Percentiles rank a stretch among this genome's conserved stretches.
These are phyloP conservation scores for Campoplex capitator DNA, from an alignment of 2,888 invertebrate genomes.

Conservation along the genomic window DNA sequence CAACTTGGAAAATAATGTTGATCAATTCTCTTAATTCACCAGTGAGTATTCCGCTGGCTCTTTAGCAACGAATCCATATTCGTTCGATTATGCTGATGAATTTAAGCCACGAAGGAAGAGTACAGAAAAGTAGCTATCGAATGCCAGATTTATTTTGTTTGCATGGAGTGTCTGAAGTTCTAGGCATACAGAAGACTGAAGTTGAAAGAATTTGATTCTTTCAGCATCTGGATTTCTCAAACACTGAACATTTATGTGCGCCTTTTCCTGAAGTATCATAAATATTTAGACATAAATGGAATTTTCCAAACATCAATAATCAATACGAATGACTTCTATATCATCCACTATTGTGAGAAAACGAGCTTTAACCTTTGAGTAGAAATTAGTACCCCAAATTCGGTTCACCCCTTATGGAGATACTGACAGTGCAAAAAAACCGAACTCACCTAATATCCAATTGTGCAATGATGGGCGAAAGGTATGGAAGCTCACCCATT, in stretches of 20 bases:
- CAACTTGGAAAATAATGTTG: constrained; percentile 32
- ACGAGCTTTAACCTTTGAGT: background rate
- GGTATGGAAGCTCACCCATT: constrained; percentile 78
- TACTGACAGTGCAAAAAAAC: constrained; percentile 72
- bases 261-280: background rate
- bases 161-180: background rate
- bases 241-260: background rate
- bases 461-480: constrained; percentile 78
- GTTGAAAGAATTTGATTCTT: background rate
- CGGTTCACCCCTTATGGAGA: background rate
- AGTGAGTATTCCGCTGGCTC: constrained; percentile 76
- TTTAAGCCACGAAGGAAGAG: background rate
- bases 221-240: background rate
- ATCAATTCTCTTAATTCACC: constrained; percentile 25
- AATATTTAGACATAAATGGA: background rate
- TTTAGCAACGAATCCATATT: constrained; percentile 50
- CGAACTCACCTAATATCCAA: constrained; percentile 72
- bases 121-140: too few species aligned
- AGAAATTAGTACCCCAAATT: background rate
- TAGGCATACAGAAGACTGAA: background rate
- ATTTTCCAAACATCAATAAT: background rate
- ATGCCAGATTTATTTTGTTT: too few species aligned
- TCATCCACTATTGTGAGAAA: background rate
- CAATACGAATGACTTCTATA: background rate
- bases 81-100: background rate